phyloP scores from a whole-genome alignment of 2,888 invertebrate genomes.

The Xestia xanthographa region DNA sequence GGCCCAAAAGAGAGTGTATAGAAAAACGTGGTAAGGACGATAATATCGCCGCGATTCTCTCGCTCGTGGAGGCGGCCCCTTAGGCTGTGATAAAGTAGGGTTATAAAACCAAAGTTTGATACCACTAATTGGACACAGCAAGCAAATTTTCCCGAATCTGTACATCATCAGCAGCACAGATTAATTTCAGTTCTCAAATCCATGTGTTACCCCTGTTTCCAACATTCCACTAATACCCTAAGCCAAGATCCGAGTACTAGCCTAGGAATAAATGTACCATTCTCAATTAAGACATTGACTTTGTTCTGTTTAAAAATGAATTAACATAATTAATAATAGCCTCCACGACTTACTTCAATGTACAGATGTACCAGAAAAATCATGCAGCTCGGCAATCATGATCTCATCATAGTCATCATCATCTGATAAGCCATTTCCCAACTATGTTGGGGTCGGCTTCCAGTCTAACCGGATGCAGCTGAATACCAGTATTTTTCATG shows the following conservation, averaged over 20 bases:
- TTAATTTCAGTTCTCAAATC: constrained; percentile 18
- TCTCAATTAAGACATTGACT: background rate
- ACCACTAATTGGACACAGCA: background rate
- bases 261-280: constrained; percentile 21
- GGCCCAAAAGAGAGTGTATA: too few species aligned
- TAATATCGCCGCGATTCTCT: too few species aligned
- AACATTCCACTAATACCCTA: constrained; percentile 35
- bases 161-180: background rate
- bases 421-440: too few species aligned
- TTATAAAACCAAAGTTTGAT: background rate
- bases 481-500: too few species aligned
- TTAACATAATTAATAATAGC: background rate
- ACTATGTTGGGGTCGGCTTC: too few species aligned
- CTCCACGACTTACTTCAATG: background rate
- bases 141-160: background rate
- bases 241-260: constrained; percentile 19
- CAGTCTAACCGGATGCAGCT: too few species aligned
- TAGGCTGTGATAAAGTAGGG: background rate
- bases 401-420: too few species aligned
- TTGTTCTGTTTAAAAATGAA: background rate
- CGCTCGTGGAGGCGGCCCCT: too few species aligned
- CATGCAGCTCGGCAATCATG: background rate
- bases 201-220: constrained; percentile 10
- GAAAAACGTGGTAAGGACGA: too few species aligned
- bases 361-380: background rate